A percentile compares a stretch with the other conserved stretches of the same genome.
Conservation (phyloP, 1,140 invertebrate genomes). For the Camponotus pennsylvanicus region DNA sequence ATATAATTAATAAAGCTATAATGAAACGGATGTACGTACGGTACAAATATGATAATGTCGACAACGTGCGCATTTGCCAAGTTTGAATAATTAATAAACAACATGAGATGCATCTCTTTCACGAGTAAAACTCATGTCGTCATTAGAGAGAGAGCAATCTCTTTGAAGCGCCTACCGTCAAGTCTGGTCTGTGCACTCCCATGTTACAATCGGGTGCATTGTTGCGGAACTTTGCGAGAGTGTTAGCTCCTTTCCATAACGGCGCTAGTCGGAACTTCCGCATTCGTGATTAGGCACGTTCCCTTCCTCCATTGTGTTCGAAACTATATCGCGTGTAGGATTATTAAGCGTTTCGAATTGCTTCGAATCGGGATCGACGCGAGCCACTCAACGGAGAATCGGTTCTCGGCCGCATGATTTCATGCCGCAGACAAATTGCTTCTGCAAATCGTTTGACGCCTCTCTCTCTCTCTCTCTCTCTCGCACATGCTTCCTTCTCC, state of each 20-base stretch:
- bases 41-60: neutral
- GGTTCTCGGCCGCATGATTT: slow-evolving; percentile 37
- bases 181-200: neutral
- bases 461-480: neutral
- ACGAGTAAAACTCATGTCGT: neutral
- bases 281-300: slow-evolving; percentile 20
- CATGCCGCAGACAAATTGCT: slow-evolving; percentile 53
- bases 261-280: slow-evolving; percentile 16
- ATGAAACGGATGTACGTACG: neutral
- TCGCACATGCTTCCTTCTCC: too few relatives aligned
- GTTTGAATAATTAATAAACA: slow-evolving; percentile 7
- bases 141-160: slow-evolving; percentile 5
- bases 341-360: slow-evolving; percentile 51
- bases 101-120: neutral
- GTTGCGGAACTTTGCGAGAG: slow-evolving; percentile 14
- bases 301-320: neutral
- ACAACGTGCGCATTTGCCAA: neutral
- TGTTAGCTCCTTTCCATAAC: slow-evolving; percentile 26
- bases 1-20: slow-evolving; percentile 34
- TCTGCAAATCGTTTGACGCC: slow-evolving; percentile 50
- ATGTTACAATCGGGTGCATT: slow-evolving; percentile 16
- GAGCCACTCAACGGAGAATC: slow-evolving; percentile 28
- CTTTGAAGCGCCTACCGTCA: neutral
- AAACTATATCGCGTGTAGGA: neutral
- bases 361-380: slow-evolving; percentile 44